Base-by-base conservation (phyloP, 2,113 vertebrate species). In the Globicephala melas region DNA sequence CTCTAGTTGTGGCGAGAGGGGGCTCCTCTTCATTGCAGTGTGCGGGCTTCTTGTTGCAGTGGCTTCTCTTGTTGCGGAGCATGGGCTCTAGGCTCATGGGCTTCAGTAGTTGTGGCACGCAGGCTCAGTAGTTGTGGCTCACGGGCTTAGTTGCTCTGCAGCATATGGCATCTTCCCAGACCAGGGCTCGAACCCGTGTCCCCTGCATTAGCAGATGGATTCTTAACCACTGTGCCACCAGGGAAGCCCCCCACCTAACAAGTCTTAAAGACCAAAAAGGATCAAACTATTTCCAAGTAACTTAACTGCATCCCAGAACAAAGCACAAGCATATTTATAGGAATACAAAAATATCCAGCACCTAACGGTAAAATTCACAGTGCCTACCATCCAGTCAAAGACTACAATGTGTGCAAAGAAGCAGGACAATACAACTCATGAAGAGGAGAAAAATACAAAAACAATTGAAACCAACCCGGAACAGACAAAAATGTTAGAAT, bases 261-360 rank as follows among this genome's bases (percentile, higher is more conserved):
- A 84, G 68, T 68, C 65, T 85, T 76, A 76, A 50, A 85, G 58
- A 41, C 38, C 60, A 67, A 80, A 74, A 68, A 81, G n/a, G 38
- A 67, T 71, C 81, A 86, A 67, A 82, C 38, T 89, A 12, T 96
- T 94, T 82, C 68, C 70, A 63, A 83, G 62, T 62, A 76, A 94
- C 14, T 55, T 68, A 89, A 79, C 26, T 74, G 73, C 65, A 74
- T 83, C 33, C 80, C 50, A 44, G 33, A 93, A 89, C 15, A 90
- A 81, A 81, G 58, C 33, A 62, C 90, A 74, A 50, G 13, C 13
- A 85, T 79, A 58, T 58, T 85, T 89, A 47, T 41, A 58, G 63
- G 36, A 76, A 68, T 71, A 63, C 20, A 89, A 92, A 97, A 93
- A 6, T 85, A 33, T 53, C 18, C 63, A 74, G 15, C 65, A 90